A percentile compares a stretch with the other conserved stretches of the same genome.
Evolutionary conservation across 2,797 vertebrate species (phyloP).

Genomic region (Eremophila alpestris): DNA sequence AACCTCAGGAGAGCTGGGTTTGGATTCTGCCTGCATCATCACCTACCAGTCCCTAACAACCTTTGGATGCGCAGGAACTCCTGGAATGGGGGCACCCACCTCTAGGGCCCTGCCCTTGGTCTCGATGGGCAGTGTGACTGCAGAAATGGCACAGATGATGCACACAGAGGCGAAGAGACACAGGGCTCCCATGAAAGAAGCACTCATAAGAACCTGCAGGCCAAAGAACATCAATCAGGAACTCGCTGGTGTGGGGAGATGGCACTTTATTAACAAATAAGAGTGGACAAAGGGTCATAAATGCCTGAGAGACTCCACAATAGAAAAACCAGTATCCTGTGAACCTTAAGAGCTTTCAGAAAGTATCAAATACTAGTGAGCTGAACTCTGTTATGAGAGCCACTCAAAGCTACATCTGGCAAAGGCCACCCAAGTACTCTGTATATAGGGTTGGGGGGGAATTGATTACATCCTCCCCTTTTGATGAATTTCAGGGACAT

Average conservation of each 20-base stretch:
- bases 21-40: background rate
- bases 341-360: background rate
- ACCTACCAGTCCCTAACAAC: background rate
- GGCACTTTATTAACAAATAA: background rate
- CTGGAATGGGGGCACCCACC: conserved; percentile 64
- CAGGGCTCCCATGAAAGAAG: conserved; percentile 83
- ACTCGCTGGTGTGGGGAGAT: fast-evolving
- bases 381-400: background rate
- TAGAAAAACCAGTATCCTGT: background rate
- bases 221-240: background rate
- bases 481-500: background rate
- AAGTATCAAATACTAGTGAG: background rate
- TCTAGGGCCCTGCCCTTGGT: conserved; percentile 88
- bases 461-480: background rate
- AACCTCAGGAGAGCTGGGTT: background rate
- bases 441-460: fast-evolving
- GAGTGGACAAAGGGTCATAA: background rate
- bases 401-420: background rate
- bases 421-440: background rate
- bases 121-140: conserved; percentile 86
- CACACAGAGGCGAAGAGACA: conserved; percentile 85
- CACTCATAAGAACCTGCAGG: conserved; percentile 86
- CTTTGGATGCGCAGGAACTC: background rate
- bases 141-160: conserved; percentile 81
- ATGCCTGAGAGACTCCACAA: background rate